Evolutionary conservation across 2,888 invertebrate genomes (phyloP), one percentile per base, ranked within the genome.

Genomic region (Acleris literana): DNA sequence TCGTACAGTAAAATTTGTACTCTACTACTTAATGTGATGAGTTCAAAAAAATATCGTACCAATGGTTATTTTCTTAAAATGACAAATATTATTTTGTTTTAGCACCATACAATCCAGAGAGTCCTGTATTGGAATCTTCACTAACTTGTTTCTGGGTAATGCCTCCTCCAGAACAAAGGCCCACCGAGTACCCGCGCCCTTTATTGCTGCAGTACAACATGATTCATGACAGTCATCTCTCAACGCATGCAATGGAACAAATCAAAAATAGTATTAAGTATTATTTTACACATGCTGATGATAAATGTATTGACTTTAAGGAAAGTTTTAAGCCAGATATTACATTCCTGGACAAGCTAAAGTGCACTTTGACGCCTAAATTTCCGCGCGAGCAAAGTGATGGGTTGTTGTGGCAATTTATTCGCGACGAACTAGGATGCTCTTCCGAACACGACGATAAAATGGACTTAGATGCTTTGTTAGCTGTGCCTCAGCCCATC

Each of bases 91-190:
- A 2, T 18, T 29, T 56, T 25, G 55, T 93, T 93, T 62, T 83
- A 97, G 97, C 97, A 46, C 97, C 97, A 0, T 97, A 97, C 79
- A 96, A 96, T 79, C 95, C 95, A 67, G 96, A 97, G 81, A 96
- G 95, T 78, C 94, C 95, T 61, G 96, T 96, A 25, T 86, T 97
- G 72, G 97, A 97, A 79, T 97, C 98, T 0, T 96, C 96, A 54
- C 93, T 97, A 16, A 96, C 96, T 69, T 96, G 97, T 64, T 99
- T 97, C 86, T 99, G 99, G 98, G 97, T 98, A 4, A 95, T 97
- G 92, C 98, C 99, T n/a, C 98, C 99, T 2, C 97, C 97, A 52
- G 99, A 99, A 92, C 96, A 96, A 79, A 95, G 97, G 75, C 97
- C 97, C 11, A 95, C 97, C 62, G 98, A 98, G 86, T 98, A 98